phyloP scores from a whole-genome alignment of 2,888 invertebrate genomes.

The Nomada lathburiana region DNA sequence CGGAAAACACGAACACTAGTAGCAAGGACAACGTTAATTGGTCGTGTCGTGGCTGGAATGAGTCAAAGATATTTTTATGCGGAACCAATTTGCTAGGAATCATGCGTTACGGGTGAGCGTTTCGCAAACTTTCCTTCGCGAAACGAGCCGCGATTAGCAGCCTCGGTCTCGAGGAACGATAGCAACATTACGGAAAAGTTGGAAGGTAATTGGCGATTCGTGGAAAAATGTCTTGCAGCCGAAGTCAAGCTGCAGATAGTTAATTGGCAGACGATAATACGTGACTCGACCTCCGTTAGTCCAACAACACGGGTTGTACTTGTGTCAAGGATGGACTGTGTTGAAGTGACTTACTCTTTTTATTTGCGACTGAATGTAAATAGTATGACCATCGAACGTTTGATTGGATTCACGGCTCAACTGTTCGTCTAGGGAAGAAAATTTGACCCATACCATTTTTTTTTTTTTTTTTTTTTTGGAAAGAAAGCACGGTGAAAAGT shows the following conservation, averaged over 20 bases:
- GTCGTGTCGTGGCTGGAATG: not conserved
- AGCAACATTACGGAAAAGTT: slow-evolving; percentile 19
- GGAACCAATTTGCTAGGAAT: not conserved
- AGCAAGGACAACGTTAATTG: slow-evolving; percentile 14
- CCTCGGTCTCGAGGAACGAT: not conserved
- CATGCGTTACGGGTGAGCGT: not conserved
- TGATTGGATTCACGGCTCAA: no score
- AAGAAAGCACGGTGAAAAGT: no score
- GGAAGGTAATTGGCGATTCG: not conserved
- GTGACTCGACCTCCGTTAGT: slow-evolving; percentile 18
- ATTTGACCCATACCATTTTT: no score
- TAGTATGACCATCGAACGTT: no score
- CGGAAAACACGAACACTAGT: not conserved
- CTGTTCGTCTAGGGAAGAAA: no score
- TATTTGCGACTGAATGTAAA: no score
- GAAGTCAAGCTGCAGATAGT: slow-evolving; percentile 39
- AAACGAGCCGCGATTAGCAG: slow-evolving; percentile 2
- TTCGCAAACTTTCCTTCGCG: slow-evolving; percentile 21
- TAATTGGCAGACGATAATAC: slow-evolving; percentile 63
- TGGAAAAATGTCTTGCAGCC: slow-evolving; percentile 17
- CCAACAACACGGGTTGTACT: slow-evolving; percentile 22
- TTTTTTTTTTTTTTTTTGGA: no score
- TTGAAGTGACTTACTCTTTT: not conserved
- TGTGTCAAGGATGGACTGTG: slow-evolving; percentile 56
- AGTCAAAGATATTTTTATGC: not conserved